phyloP scores from a whole-genome alignment of 1,140 invertebrate species.

The Planococcus citri region DNA sequence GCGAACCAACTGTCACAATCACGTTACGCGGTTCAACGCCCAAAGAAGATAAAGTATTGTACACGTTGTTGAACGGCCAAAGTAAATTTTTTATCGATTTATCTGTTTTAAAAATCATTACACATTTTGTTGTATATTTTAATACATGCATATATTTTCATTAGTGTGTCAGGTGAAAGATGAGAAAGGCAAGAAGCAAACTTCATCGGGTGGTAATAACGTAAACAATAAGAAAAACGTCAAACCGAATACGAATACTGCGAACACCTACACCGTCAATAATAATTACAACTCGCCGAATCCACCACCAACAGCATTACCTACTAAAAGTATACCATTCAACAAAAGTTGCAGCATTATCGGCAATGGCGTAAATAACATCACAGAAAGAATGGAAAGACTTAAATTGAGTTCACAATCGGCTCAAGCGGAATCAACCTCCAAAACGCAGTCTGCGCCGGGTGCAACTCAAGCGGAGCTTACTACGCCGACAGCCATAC shows the following conservation, averaged over 20 bases:
- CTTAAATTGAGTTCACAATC: not conserved
- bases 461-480: constrained; percentile 23
- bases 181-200: constrained; percentile 24
- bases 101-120: not conserved
- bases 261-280: not conserved
- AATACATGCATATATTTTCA: not conserved
- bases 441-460: not conserved
- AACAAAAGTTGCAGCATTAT: constrained; percentile 8
- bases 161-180: constrained; percentile 40
- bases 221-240: not conserved
- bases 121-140: not conserved
- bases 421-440: not conserved
- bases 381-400: constrained; percentile 9
- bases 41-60: constrained; percentile 56
- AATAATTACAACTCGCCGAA: not conserved
- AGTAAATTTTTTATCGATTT: constrained; percentile 24
- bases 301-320: not conserved
- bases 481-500: constrained; percentile 30
- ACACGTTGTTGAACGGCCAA: constrained; percentile 53
- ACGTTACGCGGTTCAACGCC: constrained; percentile 59
- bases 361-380: not conserved
- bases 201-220: not conserved
- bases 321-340: not conserved
- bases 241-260: not conserved
- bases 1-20: constrained; percentile 58